Base-by-base conservation (phyloP, 2,113 vertebrate species). In the Herpetotheres cachinnans region DNA sequence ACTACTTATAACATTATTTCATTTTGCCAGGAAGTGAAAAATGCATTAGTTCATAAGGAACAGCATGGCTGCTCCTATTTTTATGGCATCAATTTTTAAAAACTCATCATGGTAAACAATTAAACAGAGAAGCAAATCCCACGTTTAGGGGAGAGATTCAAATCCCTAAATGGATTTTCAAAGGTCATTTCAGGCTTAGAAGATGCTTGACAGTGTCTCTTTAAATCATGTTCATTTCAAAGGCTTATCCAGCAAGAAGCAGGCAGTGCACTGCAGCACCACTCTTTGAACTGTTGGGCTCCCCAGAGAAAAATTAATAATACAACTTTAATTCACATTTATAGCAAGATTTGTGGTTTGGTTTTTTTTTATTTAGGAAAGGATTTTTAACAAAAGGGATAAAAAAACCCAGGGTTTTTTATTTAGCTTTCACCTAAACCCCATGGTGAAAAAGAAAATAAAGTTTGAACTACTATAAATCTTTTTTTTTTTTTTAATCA, bases 151-250 rank as follows among this genome's bases (percentile, higher is more conserved):
- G 74, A 95, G 86, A 96, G 77, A 97, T 97, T 95, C 94, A 98
- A 96, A 90, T 97, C 95, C 96, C 82, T 95, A 92, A 97, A 96
- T 96, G 94, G 94, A 96, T 97, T 98, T 98, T 95, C 92, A 96
- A 89, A 94, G 94, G 95, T 95, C 78, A 27, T 84, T 91, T 96
- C 78, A 93, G 96, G 93, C 81, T 95, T 91, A 93, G 94, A 94
- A 97, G 89, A 94, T 91, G 91, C 80, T 90, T 84, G 93, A 89
- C 84, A 42, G 56, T 83, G 86, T 94, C 93, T 95, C 90, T 96
- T 96, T 95, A 96, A 96, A 82, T 96, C 93, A 93, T 7, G 47
- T 77, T 96, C 90, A 93, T 95, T 95, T 98, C 96, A 86, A 84
- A 97, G 95, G 87, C 93, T 97, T 95, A 95, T 81, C 94, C 89